These are phyloP conservation scores for Stratiolaelaps scimitus DNA, from an alignment of 1,140 invertebrate genomes.

Conservation along the genomic window DNA sequence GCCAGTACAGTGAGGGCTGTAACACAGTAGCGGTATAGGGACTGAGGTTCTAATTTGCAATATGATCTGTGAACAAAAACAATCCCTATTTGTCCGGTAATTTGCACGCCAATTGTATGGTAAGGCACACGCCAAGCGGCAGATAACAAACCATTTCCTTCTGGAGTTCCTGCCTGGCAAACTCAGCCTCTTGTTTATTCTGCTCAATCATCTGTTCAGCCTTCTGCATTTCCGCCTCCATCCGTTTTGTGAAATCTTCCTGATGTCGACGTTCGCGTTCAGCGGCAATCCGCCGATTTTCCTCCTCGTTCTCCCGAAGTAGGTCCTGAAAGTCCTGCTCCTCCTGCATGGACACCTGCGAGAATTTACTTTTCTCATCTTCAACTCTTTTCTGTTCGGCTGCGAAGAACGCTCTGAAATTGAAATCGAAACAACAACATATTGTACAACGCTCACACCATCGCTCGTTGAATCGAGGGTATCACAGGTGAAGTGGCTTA, in stretches of 20 bases:
- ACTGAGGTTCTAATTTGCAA: too few species aligned
- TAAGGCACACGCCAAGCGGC: too few species aligned
- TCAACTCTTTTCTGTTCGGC: not conserved
- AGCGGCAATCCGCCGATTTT: not conserved
- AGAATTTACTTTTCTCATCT: slow-evolving; percentile 3
- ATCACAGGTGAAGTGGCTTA: not conserved
- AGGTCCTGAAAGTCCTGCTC: not conserved
- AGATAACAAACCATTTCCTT: slow-evolving; percentile 2
- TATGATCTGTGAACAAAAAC: too few species aligned
- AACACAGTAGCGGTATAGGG: too few species aligned
- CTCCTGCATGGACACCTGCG: not conserved
- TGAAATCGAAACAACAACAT: not conserved
- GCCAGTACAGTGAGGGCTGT: too few species aligned
- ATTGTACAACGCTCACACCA: not conserved
- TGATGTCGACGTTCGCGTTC: not conserved
- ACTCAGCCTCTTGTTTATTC: not conserved
- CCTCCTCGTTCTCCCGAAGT: not conserved
- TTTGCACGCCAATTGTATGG: too few species aligned
- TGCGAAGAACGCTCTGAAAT: not conserved
- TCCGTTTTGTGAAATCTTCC: not conserved
- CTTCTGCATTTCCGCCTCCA: not conserved
- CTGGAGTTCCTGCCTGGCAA: not conserved
- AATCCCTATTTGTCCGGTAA: too few species aligned
- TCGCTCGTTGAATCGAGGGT: not conserved
- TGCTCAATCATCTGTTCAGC: not conserved